Conservation (phyloP, 2,888 invertebrate genomes). For the Chymomyza caudatula region DNA sequence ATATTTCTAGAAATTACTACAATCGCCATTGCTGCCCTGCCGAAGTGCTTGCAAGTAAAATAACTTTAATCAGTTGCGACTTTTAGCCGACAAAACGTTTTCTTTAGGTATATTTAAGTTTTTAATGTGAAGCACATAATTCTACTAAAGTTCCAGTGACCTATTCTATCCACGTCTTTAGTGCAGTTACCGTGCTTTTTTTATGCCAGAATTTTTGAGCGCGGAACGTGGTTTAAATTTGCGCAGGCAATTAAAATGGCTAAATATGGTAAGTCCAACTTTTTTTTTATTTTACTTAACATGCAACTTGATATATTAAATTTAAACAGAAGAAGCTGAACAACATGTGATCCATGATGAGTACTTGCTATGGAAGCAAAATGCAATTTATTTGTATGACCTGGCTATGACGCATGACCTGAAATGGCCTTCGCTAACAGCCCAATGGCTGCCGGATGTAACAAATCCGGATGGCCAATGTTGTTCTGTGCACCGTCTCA, state of each 20-base stretch:
- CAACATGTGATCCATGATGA: slow-evolving; percentile 99
- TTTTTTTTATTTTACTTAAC: background rate
- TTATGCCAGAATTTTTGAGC: slow-evolving; percentile 70
- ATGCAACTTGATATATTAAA: background rate
- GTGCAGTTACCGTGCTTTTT: slow-evolving; percentile 57
- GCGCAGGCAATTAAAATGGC: slow-evolving; percentile 65
- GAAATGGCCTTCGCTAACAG: slow-evolving; percentile 99
- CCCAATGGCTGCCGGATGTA: slow-evolving; percentile 99
- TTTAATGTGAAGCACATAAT: background rate
- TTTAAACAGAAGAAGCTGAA: slow-evolving; percentile 80
- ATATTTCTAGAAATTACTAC: slow-evolving; percentile 1
- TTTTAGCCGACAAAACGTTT: slow-evolving; percentile 19
- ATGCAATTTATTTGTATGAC: slow-evolving; percentile 98
- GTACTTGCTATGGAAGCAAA: slow-evolving; percentile 99
- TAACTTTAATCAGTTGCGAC: slow-evolving; percentile 29
- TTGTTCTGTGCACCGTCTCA: slow-evolving; percentile 96
- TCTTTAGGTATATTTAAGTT: slow-evolving; percentile 6
- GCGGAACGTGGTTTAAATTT: slow-evolving; percentile 34
- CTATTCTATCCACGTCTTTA: slow-evolving; percentile 57
- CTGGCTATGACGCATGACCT: slow-evolving; percentile 99
- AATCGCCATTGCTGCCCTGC: slow-evolving; percentile 9
- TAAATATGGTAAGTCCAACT: slow-evolving; percentile 74
- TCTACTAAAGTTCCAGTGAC: no score
- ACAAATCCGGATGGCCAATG: slow-evolving; percentile 99
- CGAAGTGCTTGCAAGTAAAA: slow-evolving; percentile 54